phyloP scores from a whole-genome alignment of 2,888 invertebrate species.

The Rhamphomyia laevipes region DNA sequence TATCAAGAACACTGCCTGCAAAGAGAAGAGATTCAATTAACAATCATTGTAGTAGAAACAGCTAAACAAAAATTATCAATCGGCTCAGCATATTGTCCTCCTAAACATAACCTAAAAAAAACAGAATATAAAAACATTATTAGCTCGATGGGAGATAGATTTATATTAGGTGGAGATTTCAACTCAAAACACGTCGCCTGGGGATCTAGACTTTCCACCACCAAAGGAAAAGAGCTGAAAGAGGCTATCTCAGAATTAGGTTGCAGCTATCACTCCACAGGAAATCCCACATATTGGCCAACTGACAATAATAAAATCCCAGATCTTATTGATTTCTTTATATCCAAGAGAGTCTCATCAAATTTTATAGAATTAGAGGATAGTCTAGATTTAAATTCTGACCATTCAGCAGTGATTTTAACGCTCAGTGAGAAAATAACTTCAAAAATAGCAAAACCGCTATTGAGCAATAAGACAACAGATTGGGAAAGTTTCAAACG shows the following conservation, averaged over 20 bases:
- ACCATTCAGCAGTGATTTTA: not conserved
- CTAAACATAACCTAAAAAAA: too few species aligned
- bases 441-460: not conserved
- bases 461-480: not conserved
- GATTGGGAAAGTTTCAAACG: not conserved
- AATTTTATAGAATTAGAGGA: not conserved
- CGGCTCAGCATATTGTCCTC: too few species aligned
- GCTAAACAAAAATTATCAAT: too few species aligned
- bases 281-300: constrained; percentile 1
- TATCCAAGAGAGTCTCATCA: not conserved
- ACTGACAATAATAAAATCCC: not conserved
- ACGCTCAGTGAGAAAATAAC: not conserved
- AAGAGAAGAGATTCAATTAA: too few species aligned
- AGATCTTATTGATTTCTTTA: constrained; percentile 2
- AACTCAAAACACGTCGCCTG: too few species aligned
- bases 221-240: not conserved
- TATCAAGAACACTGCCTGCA: too few species aligned
- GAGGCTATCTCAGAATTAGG: not conserved
- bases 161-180: not conserved
- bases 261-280: not conserved
- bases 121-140: too few species aligned
- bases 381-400: constrained; percentile 1
- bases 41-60: too few species aligned
- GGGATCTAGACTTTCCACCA: not conserved
- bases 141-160: too few species aligned